Evolutionary conservation across 2,797 vertebrate species (phyloP), one percentile per base, ranked within the genome.

Genomic region (Enteromius fasciolatus): DNA sequence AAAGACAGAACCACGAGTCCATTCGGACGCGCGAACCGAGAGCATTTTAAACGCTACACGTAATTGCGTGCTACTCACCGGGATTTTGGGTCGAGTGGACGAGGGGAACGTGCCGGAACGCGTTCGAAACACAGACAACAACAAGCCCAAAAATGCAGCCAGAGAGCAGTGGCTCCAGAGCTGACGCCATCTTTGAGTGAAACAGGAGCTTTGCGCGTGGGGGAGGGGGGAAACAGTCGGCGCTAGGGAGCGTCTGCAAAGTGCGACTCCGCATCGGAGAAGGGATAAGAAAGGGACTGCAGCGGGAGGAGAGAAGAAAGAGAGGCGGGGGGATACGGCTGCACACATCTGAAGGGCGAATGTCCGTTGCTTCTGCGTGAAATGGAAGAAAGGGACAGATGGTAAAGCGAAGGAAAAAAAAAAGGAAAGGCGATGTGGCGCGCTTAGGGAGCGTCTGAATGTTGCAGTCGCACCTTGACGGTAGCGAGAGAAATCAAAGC

Each of bases 171-270:
- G 92, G 91, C 93, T 94, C 93, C 90, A 87, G 89, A 94, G 94
- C 94, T 91, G 93, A 90, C 95, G 95, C 95, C 95, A 95, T 95
- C 94, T 95, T 95, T 94, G 93, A 95, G 94, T 94, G 94, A 94
- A 95, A 95, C 94, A 92, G 93, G 93, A 95, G 94, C 94, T 89
- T 87, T 88, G 92, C 88, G 90, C 88, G 91, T 92, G 93, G 93
- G 94, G 94, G 92, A 93, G 93, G 94, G 93, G 93, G 94, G 90
- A 90, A 91, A 89, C 89, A 84, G 92, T 86, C 90, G 90, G 92
- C 88, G 91, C 89, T 84, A 93, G 94, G 94, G 94, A 95, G 90
- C 93, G 94, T 95, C 93, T 93, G 92, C 91, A 89, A 93, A 69
- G 91, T 95, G 74, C 87, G 52, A 86, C 69, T 76, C 79, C 44